Evolutionary conservation across 30 jellyfish, hydroid and myxozoan species (phyloP).

Genomic region (Cassiopea xamachana): DNA sequence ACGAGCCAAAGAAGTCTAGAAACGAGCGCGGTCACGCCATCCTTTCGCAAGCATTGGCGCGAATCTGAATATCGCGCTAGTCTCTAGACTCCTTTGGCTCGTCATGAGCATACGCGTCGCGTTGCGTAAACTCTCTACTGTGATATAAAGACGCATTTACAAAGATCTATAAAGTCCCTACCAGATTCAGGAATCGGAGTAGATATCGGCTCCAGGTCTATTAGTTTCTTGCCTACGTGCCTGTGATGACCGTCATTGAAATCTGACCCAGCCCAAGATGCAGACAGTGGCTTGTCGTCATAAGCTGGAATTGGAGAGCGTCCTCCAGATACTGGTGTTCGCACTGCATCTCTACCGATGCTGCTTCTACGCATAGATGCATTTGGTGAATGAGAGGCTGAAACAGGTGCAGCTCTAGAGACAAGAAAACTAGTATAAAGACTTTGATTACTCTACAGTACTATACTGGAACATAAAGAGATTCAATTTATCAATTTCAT

Average conservation of each 20-base stretch:
- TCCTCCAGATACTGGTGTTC: constrained; percentile 59
- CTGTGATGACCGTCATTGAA: constrained; percentile 38
- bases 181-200: constrained; percentile 41
- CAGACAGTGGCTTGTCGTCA: constrained; percentile 72
- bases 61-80: too few relatives aligned
- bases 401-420: constrained; percentile 37
- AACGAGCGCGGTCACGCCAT: too few relatives aligned
- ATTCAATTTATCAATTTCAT: too few relatives aligned
- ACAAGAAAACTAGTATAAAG: too few relatives aligned
- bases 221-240: constrained; percentile 58
- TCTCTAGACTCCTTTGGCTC: too few relatives aligned
- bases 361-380: constrained; percentile 41
- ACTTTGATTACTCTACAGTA: too few relatives aligned
- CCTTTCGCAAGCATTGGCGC: too few relatives aligned
- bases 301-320: constrained; percentile 70
- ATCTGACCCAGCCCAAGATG: constrained; percentile 81
- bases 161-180: neutral
- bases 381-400: constrained; percentile 35
- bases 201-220: constrained; percentile 64
- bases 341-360: constrained; percentile 48
- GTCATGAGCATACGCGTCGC: too few relatives aligned
- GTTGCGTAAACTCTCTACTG: too few relatives aligned
- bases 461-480: too few relatives aligned
- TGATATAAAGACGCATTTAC: too few relatives aligned
- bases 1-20: too few relatives aligned